Base-by-base conservation (phyloP, 2,888 invertebrate genomes). In the Metacarcinus magister region DNA sequence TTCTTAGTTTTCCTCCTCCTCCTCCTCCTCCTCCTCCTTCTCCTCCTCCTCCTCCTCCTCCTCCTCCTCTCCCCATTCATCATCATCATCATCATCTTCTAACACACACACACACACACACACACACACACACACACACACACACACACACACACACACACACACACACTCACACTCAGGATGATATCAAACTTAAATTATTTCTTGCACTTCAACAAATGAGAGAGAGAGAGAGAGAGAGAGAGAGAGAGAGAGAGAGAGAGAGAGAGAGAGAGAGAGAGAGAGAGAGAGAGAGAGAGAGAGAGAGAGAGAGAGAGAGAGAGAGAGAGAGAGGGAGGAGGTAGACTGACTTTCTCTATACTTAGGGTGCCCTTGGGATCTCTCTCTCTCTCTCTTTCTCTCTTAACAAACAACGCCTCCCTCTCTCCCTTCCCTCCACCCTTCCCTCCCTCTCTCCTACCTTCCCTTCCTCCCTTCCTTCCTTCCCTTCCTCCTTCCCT, bases 351-450 rank as follows among this genome's bases (percentile, higher is more conserved):
- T 67, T 67, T 67, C 67, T 67, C 67, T 67, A 67, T 23, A 5
- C 7, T 67, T n/a, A 67, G 67, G 67, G 67, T 67, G 67, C 67
- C 67, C n/a, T n/a, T 67, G n/a, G 67, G 67, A 67, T 67, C 67
- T 67, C 67, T 67, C 67, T 67, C 67, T 67, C 67, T 23, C 67
- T 67, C 67, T 67, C 19, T 67, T 13, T 54, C 54, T 54, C 54
- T 54, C 67, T 7, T 54, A 54, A 54, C 54, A 54, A 54, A 54
- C 54, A 54, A 54, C n/a, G n/a, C n/a, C 16, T 67, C 67, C 5
- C 67, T 67, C 54, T 54, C 54, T 54, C 54, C 13, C 54, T 54
- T 13, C 13, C 54, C 13, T 13, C 13, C 54, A 8, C 54, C 13
- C 54, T 54, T 13, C 13, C 67, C 67, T 67, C n/a, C n/a, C n/a